Conservation (phyloP, 2,113 vertebrate genomes). For the Lathamus discolor region DNA sequence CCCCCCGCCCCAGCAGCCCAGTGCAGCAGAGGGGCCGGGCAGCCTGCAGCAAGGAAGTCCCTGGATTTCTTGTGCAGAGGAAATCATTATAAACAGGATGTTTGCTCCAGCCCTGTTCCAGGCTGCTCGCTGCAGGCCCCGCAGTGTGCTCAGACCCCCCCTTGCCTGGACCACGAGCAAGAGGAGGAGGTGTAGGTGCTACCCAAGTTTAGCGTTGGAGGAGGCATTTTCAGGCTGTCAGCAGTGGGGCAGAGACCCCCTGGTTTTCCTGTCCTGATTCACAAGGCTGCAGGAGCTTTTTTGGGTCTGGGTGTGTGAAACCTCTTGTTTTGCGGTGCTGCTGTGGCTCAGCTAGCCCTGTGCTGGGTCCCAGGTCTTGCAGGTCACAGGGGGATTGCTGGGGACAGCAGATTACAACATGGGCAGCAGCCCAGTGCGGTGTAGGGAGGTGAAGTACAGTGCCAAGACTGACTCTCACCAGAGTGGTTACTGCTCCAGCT, state of each 20-base stretch:
- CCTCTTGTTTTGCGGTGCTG: accelerated
- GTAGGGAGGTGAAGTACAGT: background rate
- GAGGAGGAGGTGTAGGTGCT: background rate
- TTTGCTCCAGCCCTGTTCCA: background rate
- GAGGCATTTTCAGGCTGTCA: background rate
- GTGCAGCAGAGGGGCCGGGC: background rate
- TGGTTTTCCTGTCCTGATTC: accelerated
- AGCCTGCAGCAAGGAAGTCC: background rate
- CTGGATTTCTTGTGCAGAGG: background rate
- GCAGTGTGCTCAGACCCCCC: background rate
- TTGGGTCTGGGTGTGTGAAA: background rate
- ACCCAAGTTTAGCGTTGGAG: background rate
- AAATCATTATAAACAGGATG: slow-evolving; percentile 3
- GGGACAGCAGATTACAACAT: accelerated
- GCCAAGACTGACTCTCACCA: background rate
- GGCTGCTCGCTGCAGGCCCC: background rate
- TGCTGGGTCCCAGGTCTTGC: background rate
- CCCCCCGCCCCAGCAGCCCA: background rate
- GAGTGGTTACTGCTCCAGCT: background rate
- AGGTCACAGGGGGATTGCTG: background rate
- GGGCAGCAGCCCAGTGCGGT: accelerated
- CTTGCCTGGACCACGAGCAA: accelerated
- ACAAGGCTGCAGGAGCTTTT: background rate
- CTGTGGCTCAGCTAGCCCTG: background rate
- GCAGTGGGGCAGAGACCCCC: background rate